Base-by-base conservation (phyloP, 1,140 invertebrate genomes). In the Bombyx mandarina region DNA sequence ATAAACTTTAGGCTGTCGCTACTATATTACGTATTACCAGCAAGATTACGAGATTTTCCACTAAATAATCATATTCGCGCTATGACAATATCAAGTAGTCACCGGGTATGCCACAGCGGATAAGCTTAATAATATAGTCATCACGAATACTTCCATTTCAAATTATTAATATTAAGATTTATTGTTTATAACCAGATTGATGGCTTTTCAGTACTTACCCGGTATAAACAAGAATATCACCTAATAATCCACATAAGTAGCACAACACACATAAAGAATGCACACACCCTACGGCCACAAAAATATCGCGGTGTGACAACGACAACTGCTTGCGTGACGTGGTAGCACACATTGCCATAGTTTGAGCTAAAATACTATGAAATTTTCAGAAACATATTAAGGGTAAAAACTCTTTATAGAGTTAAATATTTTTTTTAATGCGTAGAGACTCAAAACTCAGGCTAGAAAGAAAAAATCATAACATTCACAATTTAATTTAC, bases 161-260 rank as follows among this genome's bases (percentile, higher is more conserved):
- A 35, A 10, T 12, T n/a, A 53, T 35, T 12, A n/a, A 43, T 12
- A 10, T 35, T 42, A 43, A 35, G 8, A 51, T 18, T 51, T 43
- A 9, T 6, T 8, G 8, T 10, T 5, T 35, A 43, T 8, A 10
- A 43, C 4, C 35, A 35, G 7, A 51, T 51, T 43, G 42, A 8
- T 53, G 42, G 6, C 7, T 53, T 57, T 54, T 35, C 22, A 12
- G 54, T 69, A 82, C 79, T 77, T 82, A 87, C 83, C 83, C 83
- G 71, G 68, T 78, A 79, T 78, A 80, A 82, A 79, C 69, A 79
- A 76, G 68, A 83, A 70, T 87, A 87, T 87, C 84, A 87, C 82
- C 84, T 85, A 80, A 82, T 82, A 77, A 84, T 87, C 84, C 84
- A 87, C 84, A 87, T 87, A 87, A 77, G 84, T 85, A 87, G 84